phyloP scores from a whole-genome alignment of 2,888 invertebrate species.

The Microchrysa polita region DNA sequence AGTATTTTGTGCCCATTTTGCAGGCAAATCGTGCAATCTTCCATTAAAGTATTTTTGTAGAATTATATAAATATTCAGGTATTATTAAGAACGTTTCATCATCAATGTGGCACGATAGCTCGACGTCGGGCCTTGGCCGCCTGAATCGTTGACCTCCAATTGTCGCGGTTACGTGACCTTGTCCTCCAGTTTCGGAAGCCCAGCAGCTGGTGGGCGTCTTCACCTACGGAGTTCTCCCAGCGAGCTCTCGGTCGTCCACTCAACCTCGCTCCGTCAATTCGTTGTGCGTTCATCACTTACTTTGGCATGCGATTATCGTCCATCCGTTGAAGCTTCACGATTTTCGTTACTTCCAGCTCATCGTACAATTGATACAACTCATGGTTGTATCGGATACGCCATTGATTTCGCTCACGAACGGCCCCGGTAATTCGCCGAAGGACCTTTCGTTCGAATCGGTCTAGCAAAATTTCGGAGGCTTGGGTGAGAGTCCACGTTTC shows the following conservation, averaged over 20 bases:
- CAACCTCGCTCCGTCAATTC: background rate
- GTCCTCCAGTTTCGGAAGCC: background rate
- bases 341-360: background rate
- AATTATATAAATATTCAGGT: background rate
- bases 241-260: background rate
- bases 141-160: constrained; percentile 1
- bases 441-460: background rate
- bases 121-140: constrained; percentile 9
- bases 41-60: no score
- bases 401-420: background rate
- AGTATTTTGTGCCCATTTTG: no score
- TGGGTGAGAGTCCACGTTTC: background rate
- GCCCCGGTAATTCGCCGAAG: background rate
- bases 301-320: background rate
- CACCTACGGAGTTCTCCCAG: background rate
- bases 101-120: background rate
- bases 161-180: background rate
- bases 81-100: no score
- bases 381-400: background rate
- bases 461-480: background rate
- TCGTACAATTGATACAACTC: constrained; percentile 2
- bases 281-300: background rate
- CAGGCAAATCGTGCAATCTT: no score
- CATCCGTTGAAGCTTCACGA: background rate
- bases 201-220: background rate